These are phyloP conservation scores for Haliaeetus leucogaster DNA, from an alignment of 2,113 vertebrate species.

Conservation along the genomic window DNA sequence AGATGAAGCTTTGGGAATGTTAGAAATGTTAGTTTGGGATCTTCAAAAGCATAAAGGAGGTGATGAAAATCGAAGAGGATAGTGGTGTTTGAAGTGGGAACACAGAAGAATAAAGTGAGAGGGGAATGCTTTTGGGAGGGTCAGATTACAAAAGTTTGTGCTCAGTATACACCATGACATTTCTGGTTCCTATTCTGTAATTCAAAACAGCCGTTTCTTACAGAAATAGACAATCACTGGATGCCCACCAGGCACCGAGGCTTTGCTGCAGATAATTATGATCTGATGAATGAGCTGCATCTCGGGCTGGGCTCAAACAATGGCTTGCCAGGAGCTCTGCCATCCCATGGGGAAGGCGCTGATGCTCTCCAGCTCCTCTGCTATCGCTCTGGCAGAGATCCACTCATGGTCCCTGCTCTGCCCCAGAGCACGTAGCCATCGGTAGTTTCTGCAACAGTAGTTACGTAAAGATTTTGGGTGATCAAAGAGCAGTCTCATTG, in stretches of 20 bases:
- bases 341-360: neutral
- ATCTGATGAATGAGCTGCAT: slow-evolving; percentile 22
- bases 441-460: neutral
- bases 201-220: neutral
- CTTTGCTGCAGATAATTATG: slow-evolving; percentile 39
- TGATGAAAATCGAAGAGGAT: neutral
- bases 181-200: slow-evolving; percentile 40
- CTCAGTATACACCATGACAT: slow-evolving; percentile 1
- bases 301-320: neutral
- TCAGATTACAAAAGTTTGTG: slow-evolving; percentile 19
- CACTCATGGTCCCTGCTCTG: neutral
- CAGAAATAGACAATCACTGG: slow-evolving; percentile 50
- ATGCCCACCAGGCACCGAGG: slow-evolving; percentile 18
- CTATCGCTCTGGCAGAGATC: neutral
- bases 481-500: neutral
- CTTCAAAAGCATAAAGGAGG: slow-evolving; percentile 28
- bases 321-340: slow-evolving; percentile 29
- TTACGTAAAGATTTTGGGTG: neutral
- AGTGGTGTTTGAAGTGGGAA: slow-evolving; percentile 20
- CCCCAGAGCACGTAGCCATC: neutral
- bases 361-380: slow-evolving; percentile 4
- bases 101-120: slow-evolving; percentile 18
- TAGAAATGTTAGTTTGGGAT: slow-evolving; percentile 31
- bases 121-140: neutral
- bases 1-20: slow-evolving; percentile 27